phyloP scores from a whole-genome alignment of 2,113 vertebrate genomes.

The Cynopterus brachyotis region DNA sequence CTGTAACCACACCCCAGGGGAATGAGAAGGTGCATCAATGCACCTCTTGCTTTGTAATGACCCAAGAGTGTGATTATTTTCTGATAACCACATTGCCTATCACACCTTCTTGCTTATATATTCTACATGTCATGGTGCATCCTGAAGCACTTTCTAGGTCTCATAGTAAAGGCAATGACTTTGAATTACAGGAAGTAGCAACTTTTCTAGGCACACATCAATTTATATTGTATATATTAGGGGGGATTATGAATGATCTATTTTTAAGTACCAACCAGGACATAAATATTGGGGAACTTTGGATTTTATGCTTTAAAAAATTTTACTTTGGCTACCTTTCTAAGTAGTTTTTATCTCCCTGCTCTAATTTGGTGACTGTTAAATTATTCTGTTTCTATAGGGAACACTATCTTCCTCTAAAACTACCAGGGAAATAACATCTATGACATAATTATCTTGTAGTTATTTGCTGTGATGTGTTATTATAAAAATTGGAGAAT shows the following conservation, averaged over 20 bases:
- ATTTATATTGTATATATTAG: constrained; percentile 85
- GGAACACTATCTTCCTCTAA: constrained; percentile 15
- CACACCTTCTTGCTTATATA: constrained; percentile 88
- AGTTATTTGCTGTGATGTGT: constrained; percentile 31
- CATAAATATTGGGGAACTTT: constrained; percentile 75
- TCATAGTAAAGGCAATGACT: constrained; percentile 83
- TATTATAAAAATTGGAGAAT: neutral
- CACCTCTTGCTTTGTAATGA: constrained; percentile 87
- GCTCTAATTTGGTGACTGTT: constrained; percentile 51
- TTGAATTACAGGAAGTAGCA: constrained; percentile 85
- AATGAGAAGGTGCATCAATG: constrained; percentile 80
- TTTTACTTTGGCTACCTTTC: constrained; percentile 47
- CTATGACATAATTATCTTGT: neutral
- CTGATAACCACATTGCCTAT: constrained; percentile 86
- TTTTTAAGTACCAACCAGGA: constrained; percentile 79
- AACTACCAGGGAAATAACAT: neutral
- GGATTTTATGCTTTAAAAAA: constrained; percentile 51
- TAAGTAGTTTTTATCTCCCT: neutral
- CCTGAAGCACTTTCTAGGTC: constrained; percentile 85
- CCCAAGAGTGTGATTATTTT: constrained; percentile 88
- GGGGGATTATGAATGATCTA: constrained; percentile 84
- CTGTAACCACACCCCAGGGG: constrained; percentile 86
- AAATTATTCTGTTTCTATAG: constrained; percentile 66
- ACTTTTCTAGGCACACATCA: constrained; percentile 84
- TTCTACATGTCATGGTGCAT: constrained; percentile 88